Percentiles rank a stretch among this genome's conserved stretches.
Conservation (phyloP, 2,888 invertebrate species). For the Lycocerus yunnanus region DNA sequence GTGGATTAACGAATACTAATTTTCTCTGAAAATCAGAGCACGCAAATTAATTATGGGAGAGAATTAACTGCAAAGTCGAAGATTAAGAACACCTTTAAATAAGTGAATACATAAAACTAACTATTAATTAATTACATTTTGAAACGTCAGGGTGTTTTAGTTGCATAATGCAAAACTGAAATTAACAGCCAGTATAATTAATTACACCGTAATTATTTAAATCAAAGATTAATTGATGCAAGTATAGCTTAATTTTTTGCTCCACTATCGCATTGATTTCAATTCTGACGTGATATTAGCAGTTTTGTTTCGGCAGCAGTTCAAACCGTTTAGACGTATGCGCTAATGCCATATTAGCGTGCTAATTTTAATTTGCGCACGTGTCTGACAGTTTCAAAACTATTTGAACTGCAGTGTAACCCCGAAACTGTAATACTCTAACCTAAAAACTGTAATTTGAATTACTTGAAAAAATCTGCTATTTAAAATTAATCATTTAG, state of each 20-base stretch:
- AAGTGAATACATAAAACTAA: not conserved
- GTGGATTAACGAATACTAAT: not conserved
- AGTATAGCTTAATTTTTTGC: not conserved
- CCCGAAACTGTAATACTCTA: no score
- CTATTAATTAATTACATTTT: not conserved
- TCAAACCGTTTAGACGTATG: no score
- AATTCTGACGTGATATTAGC: no score
- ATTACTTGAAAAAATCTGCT: no score
- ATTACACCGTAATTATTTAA: not conserved
- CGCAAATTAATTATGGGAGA: constrained; percentile 1
- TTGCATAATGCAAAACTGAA: not conserved
- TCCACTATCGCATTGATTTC: not conserved
- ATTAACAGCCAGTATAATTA: not conserved
- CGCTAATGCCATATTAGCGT: no score
- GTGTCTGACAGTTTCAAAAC: no score
- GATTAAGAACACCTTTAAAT: not conserved
- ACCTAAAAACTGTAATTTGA: no score
- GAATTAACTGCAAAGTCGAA: not conserved
- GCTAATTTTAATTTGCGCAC: no score
- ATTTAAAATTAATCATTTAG: no score
- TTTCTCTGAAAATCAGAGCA: not conserved
- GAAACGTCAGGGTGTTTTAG: not conserved
- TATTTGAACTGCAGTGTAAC: no score
- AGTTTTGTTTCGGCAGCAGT: no score
- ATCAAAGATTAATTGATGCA: not conserved